Evolutionary conservation across 2,888 invertebrate genomes (phyloP).

Genomic region (Blastobasis adustella): DNA sequence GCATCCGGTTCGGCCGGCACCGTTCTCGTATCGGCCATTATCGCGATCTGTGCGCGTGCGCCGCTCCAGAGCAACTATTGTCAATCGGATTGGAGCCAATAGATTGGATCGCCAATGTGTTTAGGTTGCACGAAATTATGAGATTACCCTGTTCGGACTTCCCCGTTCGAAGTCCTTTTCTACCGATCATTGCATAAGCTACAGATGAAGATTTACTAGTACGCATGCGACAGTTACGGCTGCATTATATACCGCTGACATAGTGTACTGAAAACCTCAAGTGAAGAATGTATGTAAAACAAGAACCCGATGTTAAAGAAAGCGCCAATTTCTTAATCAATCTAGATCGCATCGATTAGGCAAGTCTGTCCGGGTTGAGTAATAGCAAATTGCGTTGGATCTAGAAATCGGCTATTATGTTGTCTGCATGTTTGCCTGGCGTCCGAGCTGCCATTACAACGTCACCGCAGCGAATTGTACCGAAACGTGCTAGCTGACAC

Average conservation of each 20-base stretch:
- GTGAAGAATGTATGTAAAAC: background rate
- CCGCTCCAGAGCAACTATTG: background rate
- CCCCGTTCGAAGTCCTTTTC: too few relatives aligned
- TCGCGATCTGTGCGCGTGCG: slow-evolving; percentile 28
- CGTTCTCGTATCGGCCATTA: slow-evolving; percentile 52
- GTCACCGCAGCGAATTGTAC: background rate
- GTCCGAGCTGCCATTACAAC: background rate
- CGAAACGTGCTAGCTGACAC: too few relatives aligned
- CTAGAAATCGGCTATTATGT: background rate
- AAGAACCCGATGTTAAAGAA: background rate
- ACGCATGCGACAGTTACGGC: too few relatives aligned
- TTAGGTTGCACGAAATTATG: too few relatives aligned
- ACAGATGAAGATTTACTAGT: too few relatives aligned
- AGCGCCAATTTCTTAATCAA: background rate
- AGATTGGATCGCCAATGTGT: too few relatives aligned
- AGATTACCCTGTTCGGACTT: too few relatives aligned
- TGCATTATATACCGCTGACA: too few relatives aligned
- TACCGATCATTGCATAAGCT: too few relatives aligned
- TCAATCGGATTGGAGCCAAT: background rate
- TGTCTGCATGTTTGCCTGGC: background rate
- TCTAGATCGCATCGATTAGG: background rate
- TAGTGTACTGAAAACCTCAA: too few relatives aligned
- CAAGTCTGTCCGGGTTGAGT: background rate
- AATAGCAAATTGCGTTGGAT: background rate
- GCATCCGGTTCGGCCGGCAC: slow-evolving; percentile 64